phyloP scores from a whole-genome alignment of 1,140 invertebrate genomes.

The Drusus annulatus region DNA sequence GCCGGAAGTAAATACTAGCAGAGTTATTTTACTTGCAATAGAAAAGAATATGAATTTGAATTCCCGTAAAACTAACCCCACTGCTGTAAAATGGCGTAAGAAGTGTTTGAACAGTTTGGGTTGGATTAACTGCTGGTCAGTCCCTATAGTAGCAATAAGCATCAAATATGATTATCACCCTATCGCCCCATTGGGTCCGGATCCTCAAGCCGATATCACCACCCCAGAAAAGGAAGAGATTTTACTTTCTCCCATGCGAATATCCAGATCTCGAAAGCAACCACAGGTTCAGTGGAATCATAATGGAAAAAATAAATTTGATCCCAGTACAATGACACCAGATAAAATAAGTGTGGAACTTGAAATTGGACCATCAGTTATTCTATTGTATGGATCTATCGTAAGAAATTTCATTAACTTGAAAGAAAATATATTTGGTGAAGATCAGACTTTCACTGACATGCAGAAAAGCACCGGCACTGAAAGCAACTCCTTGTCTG shows the following conservation, averaged over 20 bases:
- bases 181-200: conserved; percentile 86
- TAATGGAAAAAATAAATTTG: conserved; percentile 82
- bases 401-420: conserved; percentile 91
- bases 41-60: conserved; percentile 91
- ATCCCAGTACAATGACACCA: conserved; percentile 85
- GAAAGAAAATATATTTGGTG: conserved; percentile 97
- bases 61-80: conserved; percentile 69
- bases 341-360: conserved; percentile 93
- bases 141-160: conserved; percentile 92
- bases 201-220: conserved; percentile 91
- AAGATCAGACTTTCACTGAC: conserved; percentile 94
- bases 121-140: conserved; percentile 97
- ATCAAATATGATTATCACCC: conserved; percentile 95
- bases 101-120: conserved; percentile 84
- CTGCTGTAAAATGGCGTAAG: conserved; percentile 85
- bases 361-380: conserved; percentile 92
- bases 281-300: conserved; percentile 78
- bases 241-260: conserved; percentile 90
- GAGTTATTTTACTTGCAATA: conserved; percentile 86
- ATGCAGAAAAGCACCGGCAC: conserved; percentile 81
- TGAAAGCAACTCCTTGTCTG: conserved; percentile 69
- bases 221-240: conserved; percentile 96
- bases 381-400: conserved; percentile 92
- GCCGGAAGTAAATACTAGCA: conserved; percentile 92
- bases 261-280: conserved; percentile 83